A percentile compares a stretch with the other conserved stretches of the same genome.
phyloP scores from a whole-genome alignment of 2,888 invertebrate species.

The Germaria angustata region DNA sequence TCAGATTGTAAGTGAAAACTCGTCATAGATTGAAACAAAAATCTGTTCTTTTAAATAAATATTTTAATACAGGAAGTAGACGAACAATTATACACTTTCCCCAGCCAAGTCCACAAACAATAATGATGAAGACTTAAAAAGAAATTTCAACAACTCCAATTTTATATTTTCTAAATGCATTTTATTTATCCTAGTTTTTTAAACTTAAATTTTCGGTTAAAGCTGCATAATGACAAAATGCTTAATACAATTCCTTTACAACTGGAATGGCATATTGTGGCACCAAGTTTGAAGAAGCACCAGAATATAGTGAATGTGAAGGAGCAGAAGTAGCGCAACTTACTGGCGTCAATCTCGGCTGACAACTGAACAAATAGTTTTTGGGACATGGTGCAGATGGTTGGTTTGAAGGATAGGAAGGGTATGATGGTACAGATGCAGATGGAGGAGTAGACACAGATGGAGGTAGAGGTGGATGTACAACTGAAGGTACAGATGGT shows the following conservation, averaged over 20 bases:
- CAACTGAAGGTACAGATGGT: slow-evolving; percentile 70
- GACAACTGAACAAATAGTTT: slow-evolving; percentile 77
- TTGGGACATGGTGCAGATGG: slow-evolving; percentile 74
- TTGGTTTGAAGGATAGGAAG: background rate
- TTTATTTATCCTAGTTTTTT: slow-evolving; percentile 44
- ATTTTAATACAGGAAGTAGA: too few relatives aligned
- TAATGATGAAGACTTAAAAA: too few relatives aligned
- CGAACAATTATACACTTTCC: too few relatives aligned
- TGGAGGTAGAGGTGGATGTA: background rate
- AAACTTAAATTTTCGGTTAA: background rate
- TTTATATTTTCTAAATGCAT: slow-evolving; percentile 37
- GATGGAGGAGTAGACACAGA: slow-evolving; percentile 40
- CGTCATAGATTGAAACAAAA: too few relatives aligned
- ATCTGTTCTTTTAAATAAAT: too few relatives aligned
- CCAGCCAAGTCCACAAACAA: too few relatives aligned
- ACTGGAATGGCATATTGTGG: slow-evolving; percentile 73
- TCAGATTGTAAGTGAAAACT: too few relatives aligned
- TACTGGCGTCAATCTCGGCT: slow-evolving; percentile 74
- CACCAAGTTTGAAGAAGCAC: slow-evolving; percentile 74
- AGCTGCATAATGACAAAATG: background rate
- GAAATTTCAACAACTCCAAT: too few relatives aligned
- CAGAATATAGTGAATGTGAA: slow-evolving; percentile 63
- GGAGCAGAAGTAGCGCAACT: slow-evolving; percentile 72
- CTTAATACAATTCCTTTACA: slow-evolving; percentile 71
- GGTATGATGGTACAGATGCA: slow-evolving; percentile 54